Percentiles rank a stretch among this genome's conserved stretches.
phyloP scores from a whole-genome alignment of 2,797 vertebrate genomes.

The Myotis pilosus region DNA sequence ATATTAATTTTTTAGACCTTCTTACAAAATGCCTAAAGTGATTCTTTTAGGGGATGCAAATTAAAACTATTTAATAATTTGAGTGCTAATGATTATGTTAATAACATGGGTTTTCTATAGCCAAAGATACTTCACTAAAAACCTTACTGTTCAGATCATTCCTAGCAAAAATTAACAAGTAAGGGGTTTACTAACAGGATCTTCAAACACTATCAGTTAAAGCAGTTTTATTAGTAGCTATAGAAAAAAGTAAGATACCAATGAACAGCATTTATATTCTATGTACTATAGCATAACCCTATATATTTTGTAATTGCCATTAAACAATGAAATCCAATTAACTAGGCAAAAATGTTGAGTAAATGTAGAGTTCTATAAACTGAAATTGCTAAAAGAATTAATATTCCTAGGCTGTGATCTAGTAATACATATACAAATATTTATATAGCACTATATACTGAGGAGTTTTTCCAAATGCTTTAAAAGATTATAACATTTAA shows the following conservation, averaged over 20 bases:
- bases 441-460: background rate
- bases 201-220: background rate
- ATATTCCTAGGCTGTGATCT: background rate
- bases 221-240: background rate
- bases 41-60: background rate
- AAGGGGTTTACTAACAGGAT: background rate
- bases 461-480: background rate
- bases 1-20: background rate
- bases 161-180: background rate
- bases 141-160: background rate
- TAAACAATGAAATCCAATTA: constrained; percentile 9
- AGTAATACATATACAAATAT: background rate
- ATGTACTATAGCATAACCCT: background rate
- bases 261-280: background rate
- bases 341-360: constrained; percentile 14
- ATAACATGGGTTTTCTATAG: background rate
- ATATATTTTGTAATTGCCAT: background rate
- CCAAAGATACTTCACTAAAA: background rate
- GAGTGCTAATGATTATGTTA: background rate
- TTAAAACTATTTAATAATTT: constrained; percentile 30
- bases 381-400: background rate
- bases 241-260: background rate
- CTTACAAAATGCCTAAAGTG: background rate
- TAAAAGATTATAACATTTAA: background rate
- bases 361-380: background rate